phyloP scores from a whole-genome alignment of 2,797 vertebrate genomes.

The Chaunax sp. region DNA sequence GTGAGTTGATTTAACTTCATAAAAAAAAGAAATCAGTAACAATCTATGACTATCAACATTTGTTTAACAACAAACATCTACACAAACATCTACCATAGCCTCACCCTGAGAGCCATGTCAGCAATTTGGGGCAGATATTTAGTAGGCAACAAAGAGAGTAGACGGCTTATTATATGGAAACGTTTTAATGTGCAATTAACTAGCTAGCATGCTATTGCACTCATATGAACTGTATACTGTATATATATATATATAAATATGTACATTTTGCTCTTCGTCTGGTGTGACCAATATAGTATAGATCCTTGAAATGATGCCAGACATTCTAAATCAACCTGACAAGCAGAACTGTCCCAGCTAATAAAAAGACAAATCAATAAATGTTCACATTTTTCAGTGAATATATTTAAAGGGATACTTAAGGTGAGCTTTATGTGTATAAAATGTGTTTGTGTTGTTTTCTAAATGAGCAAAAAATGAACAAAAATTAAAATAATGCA shows the following conservation, averaged over 20 bases:
- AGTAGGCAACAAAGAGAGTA: conserved; percentile 13
- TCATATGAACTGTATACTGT: no score
- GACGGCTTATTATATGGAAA: not conserved
- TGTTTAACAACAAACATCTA: conserved; percentile 49
- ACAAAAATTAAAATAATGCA: conserved; percentile 13
- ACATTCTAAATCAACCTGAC: conserved; percentile 12
- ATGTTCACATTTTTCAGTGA: conserved; percentile 20
- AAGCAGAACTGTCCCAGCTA: conserved; percentile 7
- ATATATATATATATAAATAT: not conserved
- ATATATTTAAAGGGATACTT: conserved; percentile 20
- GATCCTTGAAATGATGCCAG: conserved; percentile 34
- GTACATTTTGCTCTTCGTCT: conserved; percentile 2
- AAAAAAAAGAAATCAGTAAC: conserved; percentile 3
- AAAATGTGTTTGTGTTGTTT: conserved; percentile 27
- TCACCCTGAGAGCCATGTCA: conserved; percentile 12
- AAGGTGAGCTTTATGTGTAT: conserved; percentile 21
- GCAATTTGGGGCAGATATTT: conserved; percentile 35
- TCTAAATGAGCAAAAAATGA: not conserved
- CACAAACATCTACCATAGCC: not conserved
- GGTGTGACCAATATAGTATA: not conserved
- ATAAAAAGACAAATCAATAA: conserved; percentile 28
- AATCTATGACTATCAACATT: conserved; percentile 18
- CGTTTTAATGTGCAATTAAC: conserved; percentile 1
- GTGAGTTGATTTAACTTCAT: not conserved
- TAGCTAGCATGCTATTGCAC: conserved; percentile 13